Evolutionary conservation across 1,140 invertebrate genomes (phyloP), one percentile per base, ranked within the genome.

Genomic region (Oryctes rhinoceros): DNA sequence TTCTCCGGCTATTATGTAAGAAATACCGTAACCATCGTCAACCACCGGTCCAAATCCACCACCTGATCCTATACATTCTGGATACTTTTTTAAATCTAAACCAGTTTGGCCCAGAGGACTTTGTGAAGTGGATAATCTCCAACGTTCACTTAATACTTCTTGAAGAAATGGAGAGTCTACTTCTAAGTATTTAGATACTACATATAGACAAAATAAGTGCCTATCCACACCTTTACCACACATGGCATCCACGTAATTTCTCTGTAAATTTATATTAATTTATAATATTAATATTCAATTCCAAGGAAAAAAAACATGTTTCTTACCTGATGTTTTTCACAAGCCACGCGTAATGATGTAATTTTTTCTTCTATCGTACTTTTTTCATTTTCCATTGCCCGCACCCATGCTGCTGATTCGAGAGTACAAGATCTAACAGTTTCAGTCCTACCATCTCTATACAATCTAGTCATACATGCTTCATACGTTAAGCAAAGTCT

Each of bases 41-140:
- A 98, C 97, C 5, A 97, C 98, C 3, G 98, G 98, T 1, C 98
- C 98, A 90, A 99, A 99, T 71, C 98, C 98, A 74, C 98, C 98
- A 37, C 98, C 98, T 49, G 97, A 96, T 83, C 96, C 97, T 80
- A 99, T 97, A 84, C 96, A 96, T 79, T 98, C 93, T 15, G 98
- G 97, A 89, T 96, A 91, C 87, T 96, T 96, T 79, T 92, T 94
- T 81, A 98, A 88, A 89, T 99, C 94, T 84, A 99, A 88, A 87
- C 94, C 93, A 4, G 97, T 98, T 90, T 99, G 98, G 76, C 97
- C 97, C 85, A 99, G 96, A 2, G 98, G 98, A 9, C 98, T 99
- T 90, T 99, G 98, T 84, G 96, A 99, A 71, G 98, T 99, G 0
- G 98, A 99, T 4, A 99, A 90, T 84, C 96, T 92, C 97, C 98